phyloP scores from a whole-genome alignment of 2,888 invertebrate genomes.

The Sipha maydis region DNA sequence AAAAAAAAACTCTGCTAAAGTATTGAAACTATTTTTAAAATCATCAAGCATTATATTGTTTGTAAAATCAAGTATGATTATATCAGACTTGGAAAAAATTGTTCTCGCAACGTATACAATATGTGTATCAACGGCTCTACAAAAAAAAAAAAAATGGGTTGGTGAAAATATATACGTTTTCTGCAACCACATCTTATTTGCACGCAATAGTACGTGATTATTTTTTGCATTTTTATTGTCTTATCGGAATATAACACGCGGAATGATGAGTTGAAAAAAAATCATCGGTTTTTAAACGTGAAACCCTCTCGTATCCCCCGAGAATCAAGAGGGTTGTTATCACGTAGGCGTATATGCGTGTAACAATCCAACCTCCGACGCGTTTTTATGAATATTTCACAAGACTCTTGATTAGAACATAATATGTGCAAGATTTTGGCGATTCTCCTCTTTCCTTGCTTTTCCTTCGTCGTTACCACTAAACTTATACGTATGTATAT shows the following conservation, averaged over 20 bases:
- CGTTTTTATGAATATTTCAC: conserved; percentile 59
- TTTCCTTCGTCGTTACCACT: neutral
- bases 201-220: conserved; percentile 45
- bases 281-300: conserved; percentile 36
- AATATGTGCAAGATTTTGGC: neutral
- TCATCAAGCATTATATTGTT: neutral
- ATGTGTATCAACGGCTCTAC: neutral
- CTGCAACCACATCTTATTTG: neutral
- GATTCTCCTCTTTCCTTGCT: neutral
- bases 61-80: neutral
- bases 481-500: neutral
- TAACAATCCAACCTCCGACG: conserved; percentile 17
- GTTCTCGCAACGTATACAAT: neutral
- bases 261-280: neutral
- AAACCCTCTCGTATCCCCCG: conserved; percentile 34
- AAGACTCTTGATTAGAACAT: conserved; percentile 49
- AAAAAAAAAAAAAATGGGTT: neutral
- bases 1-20: neutral
- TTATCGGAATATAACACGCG: conserved; percentile 2
- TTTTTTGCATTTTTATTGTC: conserved; percentile 39
- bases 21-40: neutral
- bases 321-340: conserved; percentile 41
- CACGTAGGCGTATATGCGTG: conserved; percentile 28
- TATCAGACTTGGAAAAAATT: neutral
- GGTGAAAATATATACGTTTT: neutral